Base-by-base conservation (phyloP, 2,113 vertebrate species). In the Colius striatus region DNA sequence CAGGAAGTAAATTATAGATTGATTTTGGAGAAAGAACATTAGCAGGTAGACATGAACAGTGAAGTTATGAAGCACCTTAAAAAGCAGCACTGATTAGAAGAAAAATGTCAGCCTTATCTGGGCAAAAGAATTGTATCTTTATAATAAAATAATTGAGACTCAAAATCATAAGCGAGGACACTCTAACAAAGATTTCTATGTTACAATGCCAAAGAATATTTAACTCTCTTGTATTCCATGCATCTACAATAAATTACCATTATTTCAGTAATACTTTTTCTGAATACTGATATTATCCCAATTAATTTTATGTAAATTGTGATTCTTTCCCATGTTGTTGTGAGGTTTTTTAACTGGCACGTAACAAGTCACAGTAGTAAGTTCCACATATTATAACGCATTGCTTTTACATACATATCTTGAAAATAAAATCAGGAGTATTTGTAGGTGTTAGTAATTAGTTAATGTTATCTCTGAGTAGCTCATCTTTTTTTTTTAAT, bases 21-120 rank as follows among this genome's bases (percentile, higher is more conserved):
- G 84, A 97, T 94, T 97, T 93, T 97, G 95, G 88, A n/a, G 17
- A 96, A 95, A 74, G 43, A 96, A 32, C 65, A 91, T 96, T 96
- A 94, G 45, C 57, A 55, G 58, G 41, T 26, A 96, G 48, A 23
- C 63, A 92, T 94, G 68, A 95, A 87, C 55, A 67, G 23, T 66
- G 76, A 48, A 91, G 63, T 74, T 50, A 90, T 41, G 30, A 95
- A 93, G 32, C 48, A 70, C 82, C 74, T 94, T 93, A 67, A 77
- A 94, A 91, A 84, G 62, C 50, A 79, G 21, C 48, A 71, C 53
- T 97, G 84, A 95, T 92, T 84, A 95, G 77, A 91, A 92, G 68
- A 93, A 89, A 90, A 95, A 94, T 71, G 30, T 45, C 83, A 87
- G 43, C 10, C 3, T 10, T 43, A n/a, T 77, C 36, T 23, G 10